phyloP scores from a whole-genome alignment of 1,140 invertebrate genomes.

The Camponotus floridanus region DNA sequence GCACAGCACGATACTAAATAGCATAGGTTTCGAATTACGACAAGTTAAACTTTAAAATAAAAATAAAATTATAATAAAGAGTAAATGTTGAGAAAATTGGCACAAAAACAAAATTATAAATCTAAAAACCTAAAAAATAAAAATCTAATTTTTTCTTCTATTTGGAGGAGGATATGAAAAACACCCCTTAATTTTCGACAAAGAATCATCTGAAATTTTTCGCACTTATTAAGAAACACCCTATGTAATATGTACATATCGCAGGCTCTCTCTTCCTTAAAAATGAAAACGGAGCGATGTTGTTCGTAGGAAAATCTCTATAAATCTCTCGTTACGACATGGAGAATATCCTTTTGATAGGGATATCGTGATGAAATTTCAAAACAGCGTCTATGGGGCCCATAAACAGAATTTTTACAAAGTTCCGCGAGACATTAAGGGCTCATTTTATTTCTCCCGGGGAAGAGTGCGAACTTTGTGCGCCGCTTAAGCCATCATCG shows the following conservation, averaged over 20 bases:
- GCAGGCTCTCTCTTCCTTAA: background rate
- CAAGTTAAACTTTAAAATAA: too few species aligned
- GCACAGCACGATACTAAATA: too few species aligned
- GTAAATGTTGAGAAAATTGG: background rate
- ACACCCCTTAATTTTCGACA: too few species aligned
- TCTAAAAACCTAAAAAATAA: too few species aligned
- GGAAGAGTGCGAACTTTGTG: constrained; percentile 20
- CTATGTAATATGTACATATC: too few species aligned
- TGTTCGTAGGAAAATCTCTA: background rate
- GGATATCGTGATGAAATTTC: constrained; percentile 39
- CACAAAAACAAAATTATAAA: too few species aligned
- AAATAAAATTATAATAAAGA: background rate
- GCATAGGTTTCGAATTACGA: too few species aligned
- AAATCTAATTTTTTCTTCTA: too few species aligned
- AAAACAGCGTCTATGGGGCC: constrained; percentile 23
- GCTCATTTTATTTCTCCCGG: constrained; percentile 42
- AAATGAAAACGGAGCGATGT: constrained; percentile 4
- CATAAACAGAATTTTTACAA: constrained; percentile 55
- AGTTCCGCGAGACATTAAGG: constrained; percentile 53
- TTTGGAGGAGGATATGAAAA: too few species aligned
- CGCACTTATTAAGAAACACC: too few species aligned
- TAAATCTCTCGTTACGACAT: constrained; percentile 35
- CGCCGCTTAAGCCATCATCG: constrained; percentile 1
- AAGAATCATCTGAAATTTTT: too few species aligned
- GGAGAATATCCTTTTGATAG: constrained; percentile 28